Percentiles rank a stretch among this genome's conserved stretches.
phyloP scores from a whole-genome alignment of 2,888 invertebrate species.

The Chrysotoxum bicinctum region DNA sequence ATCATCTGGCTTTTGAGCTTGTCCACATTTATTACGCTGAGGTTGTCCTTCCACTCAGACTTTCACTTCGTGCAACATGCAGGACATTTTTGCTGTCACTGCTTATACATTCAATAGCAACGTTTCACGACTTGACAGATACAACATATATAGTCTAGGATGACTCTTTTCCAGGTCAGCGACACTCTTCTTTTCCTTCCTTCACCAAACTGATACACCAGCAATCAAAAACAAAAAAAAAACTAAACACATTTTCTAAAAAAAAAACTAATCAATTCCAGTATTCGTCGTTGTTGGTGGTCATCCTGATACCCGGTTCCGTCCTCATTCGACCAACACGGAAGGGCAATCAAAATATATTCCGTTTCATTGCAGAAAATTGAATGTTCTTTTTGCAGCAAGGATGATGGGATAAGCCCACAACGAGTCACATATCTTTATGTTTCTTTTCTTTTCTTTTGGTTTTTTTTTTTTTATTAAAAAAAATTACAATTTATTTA shows the following conservation, averaged over 20 bases:
- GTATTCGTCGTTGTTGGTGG: neutral
- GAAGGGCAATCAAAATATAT: slow-evolving; percentile 65
- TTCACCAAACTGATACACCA: slow-evolving; percentile 4
- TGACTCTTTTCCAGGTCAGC: slow-evolving; percentile 42
- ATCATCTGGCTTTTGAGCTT: slow-evolving; percentile 38
- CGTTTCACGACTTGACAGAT: slow-evolving; percentile 46
- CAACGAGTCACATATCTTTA: slow-evolving; percentile 9
- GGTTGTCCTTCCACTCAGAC: neutral
- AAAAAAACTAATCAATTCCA: slow-evolving; percentile 52
- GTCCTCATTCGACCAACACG: neutral
- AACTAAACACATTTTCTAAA: neutral
- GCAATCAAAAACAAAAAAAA: neutral
- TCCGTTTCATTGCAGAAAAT: slow-evolving; percentile 60
- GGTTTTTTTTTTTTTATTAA: neutral
- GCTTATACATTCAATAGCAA: slow-evolving; percentile 42
- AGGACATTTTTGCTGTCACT: slow-evolving; percentile 33
- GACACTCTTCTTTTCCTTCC: slow-evolving; percentile 45
- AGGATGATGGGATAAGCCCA: slow-evolving; percentile 4
- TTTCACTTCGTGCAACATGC: slow-evolving; percentile 9
- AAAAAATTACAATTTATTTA: neutral
- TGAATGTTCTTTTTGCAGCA: slow-evolving; percentile 40
- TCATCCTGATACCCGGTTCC: neutral
- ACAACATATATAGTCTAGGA: slow-evolving; percentile 16
- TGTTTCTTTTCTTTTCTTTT: neutral
- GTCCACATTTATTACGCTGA: slow-evolving; percentile 38